These are phyloP conservation scores for Erythrolamprus reginae DNA, from an alignment of 2,113 vertebrate species.

Conservation along the genomic window DNA sequence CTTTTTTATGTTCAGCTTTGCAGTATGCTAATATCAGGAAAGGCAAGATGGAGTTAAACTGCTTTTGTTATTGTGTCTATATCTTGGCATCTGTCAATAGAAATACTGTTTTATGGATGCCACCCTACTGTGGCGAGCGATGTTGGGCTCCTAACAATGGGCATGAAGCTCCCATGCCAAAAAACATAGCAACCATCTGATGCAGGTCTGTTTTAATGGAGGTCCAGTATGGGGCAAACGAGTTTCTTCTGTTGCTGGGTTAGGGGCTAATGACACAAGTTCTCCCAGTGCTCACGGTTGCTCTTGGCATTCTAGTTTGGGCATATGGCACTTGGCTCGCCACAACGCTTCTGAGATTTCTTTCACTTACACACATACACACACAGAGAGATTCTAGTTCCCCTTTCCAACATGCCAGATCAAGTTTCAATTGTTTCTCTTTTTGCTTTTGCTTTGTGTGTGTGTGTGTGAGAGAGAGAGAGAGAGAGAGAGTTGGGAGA, in stretches of 20 bases:
- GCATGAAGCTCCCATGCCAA: slow-evolving; percentile 74
- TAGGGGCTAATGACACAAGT: slow-evolving; percentile 94
- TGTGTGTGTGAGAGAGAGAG: too few relatives aligned
- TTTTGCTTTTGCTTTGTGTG: not conserved
- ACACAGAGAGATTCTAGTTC: not conserved
- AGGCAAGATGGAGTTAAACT: slow-evolving; percentile 31
- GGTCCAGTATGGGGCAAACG: slow-evolving; percentile 99
- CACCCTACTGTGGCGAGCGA: slow-evolving; percentile 76
- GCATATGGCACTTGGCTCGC: slow-evolving; percentile 90
- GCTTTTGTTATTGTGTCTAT: slow-evolving; percentile 46
- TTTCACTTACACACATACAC: not conserved
- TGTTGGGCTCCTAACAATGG: slow-evolving; percentile 68
- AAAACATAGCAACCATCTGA: slow-evolving; percentile 87
- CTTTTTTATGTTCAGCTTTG: slow-evolving; percentile 39
- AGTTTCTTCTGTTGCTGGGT: slow-evolving; percentile 90
- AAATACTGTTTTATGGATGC: slow-evolving; percentile 62
- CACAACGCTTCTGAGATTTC: slow-evolving; percentile 66
- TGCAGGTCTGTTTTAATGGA: slow-evolving; percentile 98
- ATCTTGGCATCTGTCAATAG: slow-evolving; percentile 83
- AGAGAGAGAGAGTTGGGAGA: too few relatives aligned
- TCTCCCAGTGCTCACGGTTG: slow-evolving; percentile 84
- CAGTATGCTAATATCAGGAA: slow-evolving; percentile 41
- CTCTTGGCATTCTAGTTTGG: slow-evolving; percentile 80
- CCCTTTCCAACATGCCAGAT: not conserved
- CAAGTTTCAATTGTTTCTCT: not conserved